A percentile compares a stretch with the other conserved stretches of the same genome.
phyloP scores from a whole-genome alignment of 64 coral and sea anemone genomes.

The Pachyseris speciosa region DNA sequence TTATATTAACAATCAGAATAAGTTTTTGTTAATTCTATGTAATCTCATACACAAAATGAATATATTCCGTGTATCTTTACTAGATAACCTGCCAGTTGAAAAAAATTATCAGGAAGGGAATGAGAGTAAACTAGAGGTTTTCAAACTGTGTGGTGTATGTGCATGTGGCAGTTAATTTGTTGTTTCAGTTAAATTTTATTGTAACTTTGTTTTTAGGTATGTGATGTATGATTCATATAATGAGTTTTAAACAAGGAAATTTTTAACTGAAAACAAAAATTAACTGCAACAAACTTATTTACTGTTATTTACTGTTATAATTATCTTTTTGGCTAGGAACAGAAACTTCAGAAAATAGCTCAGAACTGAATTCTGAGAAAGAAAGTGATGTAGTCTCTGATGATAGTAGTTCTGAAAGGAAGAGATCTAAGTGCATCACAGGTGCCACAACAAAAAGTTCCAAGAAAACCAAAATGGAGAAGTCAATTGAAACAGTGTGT shows the following conservation, averaged over 20 bases:
- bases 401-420: constrained; percentile 34
- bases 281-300: constrained; percentile 11
- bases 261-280: background rate
- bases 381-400: constrained; percentile 51
- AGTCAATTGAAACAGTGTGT: constrained; percentile 36
- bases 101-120: constrained; percentile 12
- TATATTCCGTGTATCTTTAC: too few relatives aligned
- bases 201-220: constrained; percentile 37
- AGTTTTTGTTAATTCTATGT: constrained; percentile 39
- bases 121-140: constrained; percentile 20
- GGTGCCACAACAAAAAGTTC: constrained; percentile 26
- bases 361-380: constrained; percentile 37
- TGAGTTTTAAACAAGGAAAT: constrained; percentile 27
- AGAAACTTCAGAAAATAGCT: constrained; percentile 44
- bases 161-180: background rate
- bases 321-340: constrained; percentile 47
- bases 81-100: constrained; percentile 6
- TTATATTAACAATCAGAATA: constrained; percentile 57
- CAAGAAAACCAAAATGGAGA: too few relatives aligned
- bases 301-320: constrained; percentile 42
- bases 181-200: background rate
- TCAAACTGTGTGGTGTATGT: constrained; percentile 15
- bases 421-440: constrained; percentile 43
- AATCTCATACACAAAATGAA: background rate
- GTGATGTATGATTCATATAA: constrained; percentile 47